Evolutionary conservation across 2,888 invertebrate species (phyloP).

Genomic region (Pachliopta kotzebuea): DNA sequence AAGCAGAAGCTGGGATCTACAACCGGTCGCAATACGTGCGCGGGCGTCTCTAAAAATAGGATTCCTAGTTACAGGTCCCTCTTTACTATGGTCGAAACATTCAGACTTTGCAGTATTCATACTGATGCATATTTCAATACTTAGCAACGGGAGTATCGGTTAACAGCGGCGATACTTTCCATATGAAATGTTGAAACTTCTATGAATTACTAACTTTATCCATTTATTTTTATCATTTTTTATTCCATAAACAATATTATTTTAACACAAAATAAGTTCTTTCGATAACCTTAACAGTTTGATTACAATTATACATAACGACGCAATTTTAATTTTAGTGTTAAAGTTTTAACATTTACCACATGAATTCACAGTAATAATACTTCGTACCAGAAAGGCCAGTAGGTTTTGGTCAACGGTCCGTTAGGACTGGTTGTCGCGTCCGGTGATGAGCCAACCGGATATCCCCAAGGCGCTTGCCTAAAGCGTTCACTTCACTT

Average conservation of each 20-base stretch:
- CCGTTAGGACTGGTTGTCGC: conserved; percentile 53
- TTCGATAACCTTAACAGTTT: neutral
- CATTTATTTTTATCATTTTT: neutral
- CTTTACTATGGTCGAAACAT: conserved; percentile 1
- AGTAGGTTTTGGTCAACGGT: conserved; percentile 48
- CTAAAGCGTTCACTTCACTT: conserved; percentile 24
- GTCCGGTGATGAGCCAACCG: conserved; percentile 69
- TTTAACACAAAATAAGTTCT: neutral
- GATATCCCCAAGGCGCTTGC: conserved; percentile 50
- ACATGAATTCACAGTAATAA: neutral
- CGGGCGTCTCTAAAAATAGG: conserved; percentile 36
- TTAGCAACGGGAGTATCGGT: neutral
- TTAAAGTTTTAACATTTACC: neutral
- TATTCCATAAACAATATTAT: neutral
- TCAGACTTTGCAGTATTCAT: neutral
- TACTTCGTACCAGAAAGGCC: conserved; percentile 29
- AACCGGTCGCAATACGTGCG: conserved; percentile 38
- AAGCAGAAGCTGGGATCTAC: conserved; percentile 29
- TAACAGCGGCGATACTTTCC: neutral
- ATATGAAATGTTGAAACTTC: neutral
- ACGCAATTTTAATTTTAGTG: neutral
- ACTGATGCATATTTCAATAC: neutral
- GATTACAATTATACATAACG: neutral
- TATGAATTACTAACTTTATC: neutral
- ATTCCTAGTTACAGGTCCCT: conserved; percentile 23